These are phyloP conservation scores for Homarus americanus DNA, from an alignment of 1,140 invertebrate species.

Conservation along the genomic window DNA sequence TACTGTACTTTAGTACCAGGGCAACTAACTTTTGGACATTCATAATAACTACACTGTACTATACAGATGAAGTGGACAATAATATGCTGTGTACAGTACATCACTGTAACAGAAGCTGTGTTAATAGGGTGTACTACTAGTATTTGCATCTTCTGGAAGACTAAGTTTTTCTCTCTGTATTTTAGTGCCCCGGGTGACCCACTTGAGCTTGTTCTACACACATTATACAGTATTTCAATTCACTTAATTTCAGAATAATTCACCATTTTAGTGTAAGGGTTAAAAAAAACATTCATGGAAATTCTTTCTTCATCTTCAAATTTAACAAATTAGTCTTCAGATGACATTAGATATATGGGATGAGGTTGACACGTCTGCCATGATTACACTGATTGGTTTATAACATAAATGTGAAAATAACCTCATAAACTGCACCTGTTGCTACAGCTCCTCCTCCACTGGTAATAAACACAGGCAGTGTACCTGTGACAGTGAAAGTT, in stretches of 20 bases:
- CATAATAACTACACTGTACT: no score
- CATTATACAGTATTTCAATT: no score
- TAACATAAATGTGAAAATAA: background rate
- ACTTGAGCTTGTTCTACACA: no score
- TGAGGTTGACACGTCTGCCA: slow-evolving; percentile 1
- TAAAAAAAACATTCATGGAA: background rate
- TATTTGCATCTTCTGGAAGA: no score
- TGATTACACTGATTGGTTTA: slow-evolving; percentile 4
- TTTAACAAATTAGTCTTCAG: slow-evolving; percentile 16
- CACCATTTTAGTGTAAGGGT: background rate
- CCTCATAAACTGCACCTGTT: background rate
- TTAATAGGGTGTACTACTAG: no score
- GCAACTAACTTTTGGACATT: no score
- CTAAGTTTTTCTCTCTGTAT: no score
- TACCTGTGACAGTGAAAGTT: background rate
- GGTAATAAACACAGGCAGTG: background rate
- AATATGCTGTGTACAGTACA: no score
- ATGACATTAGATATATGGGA: slow-evolving; percentile 8
- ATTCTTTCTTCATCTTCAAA: slow-evolving; percentile 5
- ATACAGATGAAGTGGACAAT: no score
- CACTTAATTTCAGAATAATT: background rate
- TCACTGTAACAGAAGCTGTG: no score
- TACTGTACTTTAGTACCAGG: no score
- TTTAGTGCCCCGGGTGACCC: no score
- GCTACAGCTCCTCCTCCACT: background rate